These are phyloP conservation scores for Lordiphosa mommai DNA, from an alignment of 1,140 invertebrate species.

Conservation along the genomic window DNA sequence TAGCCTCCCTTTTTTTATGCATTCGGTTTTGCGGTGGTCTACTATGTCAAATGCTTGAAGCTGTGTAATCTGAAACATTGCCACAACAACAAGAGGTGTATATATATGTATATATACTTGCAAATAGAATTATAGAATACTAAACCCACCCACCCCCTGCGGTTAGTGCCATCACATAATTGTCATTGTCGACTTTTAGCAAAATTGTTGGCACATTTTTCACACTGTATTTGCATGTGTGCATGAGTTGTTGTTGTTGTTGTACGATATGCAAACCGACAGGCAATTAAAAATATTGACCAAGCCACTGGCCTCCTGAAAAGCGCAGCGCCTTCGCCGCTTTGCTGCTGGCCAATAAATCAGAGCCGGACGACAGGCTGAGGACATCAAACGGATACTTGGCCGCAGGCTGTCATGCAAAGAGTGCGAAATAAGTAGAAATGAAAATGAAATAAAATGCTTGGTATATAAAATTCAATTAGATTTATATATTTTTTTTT, in stretches of 20 bases:
- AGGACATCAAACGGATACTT: conserved; percentile 49
- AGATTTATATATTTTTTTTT: conserved; percentile 56
- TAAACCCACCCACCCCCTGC: conserved; percentile 4
- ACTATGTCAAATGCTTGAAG: conserved; percentile 7
- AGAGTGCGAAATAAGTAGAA: conserved; percentile 43
- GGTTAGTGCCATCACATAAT: conserved; percentile 41
- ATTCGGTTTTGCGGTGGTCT: too few species aligned
- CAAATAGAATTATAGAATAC: not conserved
- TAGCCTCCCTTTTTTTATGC: conserved; percentile 4
- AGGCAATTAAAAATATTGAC: conserved; percentile 68
- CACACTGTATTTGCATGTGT: conserved; percentile 14
- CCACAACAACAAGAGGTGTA: conserved; percentile 28
- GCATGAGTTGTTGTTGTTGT: conserved; percentile 7
- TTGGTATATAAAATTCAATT: conserved; percentile 68
- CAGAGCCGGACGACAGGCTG: conserved; percentile 44
- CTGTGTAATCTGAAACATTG: conserved; percentile 34
- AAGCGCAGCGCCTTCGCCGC: conserved; percentile 39
- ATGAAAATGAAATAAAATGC: conserved; percentile 12
- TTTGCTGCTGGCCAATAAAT: conserved; percentile 55
- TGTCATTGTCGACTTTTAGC: conserved; percentile 42
- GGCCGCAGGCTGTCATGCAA: conserved; percentile 22
- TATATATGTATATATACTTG: conserved; percentile 15
- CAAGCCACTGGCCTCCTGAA: conserved; percentile 30
- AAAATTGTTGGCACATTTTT: conserved; percentile 34
- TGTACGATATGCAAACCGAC: conserved; percentile 43